Evolutionary conservation across 2,888 invertebrate species (phyloP).

Genomic region (Silvanus unidentatus): DNA sequence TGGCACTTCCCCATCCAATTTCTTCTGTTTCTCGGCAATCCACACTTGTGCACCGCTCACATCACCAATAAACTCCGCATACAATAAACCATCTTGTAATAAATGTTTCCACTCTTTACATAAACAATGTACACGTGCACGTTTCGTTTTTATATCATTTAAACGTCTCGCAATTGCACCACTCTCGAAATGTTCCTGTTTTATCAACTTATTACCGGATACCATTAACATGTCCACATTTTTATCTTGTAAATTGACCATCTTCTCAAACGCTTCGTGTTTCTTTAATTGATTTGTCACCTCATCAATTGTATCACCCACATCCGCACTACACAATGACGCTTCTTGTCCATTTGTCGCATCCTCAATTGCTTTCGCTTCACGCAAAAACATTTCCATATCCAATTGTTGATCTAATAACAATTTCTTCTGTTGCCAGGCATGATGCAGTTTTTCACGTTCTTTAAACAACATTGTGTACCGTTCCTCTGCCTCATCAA

Average conservation of each 20-base stretch:
- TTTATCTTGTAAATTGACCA: slow-evolving; percentile 83
- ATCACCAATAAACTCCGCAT: slow-evolving; percentile 88
- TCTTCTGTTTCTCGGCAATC: slow-evolving; percentile 88
- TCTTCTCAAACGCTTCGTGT: slow-evolving; percentile 91
- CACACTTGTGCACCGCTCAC: slow-evolving; percentile 85
- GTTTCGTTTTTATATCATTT: slow-evolving; percentile 62
- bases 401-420: slow-evolving; percentile 87
- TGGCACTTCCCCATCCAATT: slow-evolving; percentile 68
- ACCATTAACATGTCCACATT: slow-evolving; percentile 74
- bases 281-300: slow-evolving; percentile 86
- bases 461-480: slow-evolving; percentile 73
- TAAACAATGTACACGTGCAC: slow-evolving; percentile 62
- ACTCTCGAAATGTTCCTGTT: slow-evolving; percentile 88
- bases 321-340: slow-evolving; percentile 60
- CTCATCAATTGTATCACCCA: slow-evolving; percentile 77
- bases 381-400: slow-evolving; percentile 88
- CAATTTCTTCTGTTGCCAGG: slow-evolving; percentile 86
- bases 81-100: slow-evolving; percentile 72
- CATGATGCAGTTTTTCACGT: slow-evolving; percentile 69
- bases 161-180: slow-evolving; percentile 57
- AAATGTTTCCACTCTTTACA: slow-evolving; percentile 61
- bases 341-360: slow-evolving; percentile 84
- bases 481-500: slow-evolving; percentile 70
- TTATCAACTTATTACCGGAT: slow-evolving; percentile 79
- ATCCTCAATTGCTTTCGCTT: slow-evolving; percentile 88